Base-by-base conservation (phyloP, 2,113 vertebrate species). In the Progne subis region DNA sequence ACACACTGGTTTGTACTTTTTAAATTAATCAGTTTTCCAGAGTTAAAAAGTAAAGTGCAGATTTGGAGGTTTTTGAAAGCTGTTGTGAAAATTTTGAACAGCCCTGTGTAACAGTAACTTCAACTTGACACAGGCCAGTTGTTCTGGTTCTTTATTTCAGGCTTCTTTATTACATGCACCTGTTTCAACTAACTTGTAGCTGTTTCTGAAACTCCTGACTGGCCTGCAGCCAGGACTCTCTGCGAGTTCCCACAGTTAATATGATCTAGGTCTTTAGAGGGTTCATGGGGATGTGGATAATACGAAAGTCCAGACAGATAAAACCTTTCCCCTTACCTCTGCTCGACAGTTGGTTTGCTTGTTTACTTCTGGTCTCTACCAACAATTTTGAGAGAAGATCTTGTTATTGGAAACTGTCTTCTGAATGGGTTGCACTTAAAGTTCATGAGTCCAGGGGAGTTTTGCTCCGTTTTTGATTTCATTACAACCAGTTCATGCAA, bases 121-220 rank as follows among this genome's bases (percentile, higher is more conserved):
- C 94, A 81, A 75, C 91, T 93, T 96, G 82, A 97, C 94, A 94
- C 84, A 96, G 92, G 64, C 97, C 95, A 97, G 95, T 97, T 97
- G 96, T 96, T 96, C 90, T 95, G 57, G 71, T 94, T 94, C 95
- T 97, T 97, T 95, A 94, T 97, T 96, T 97, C 86, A 97, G 94
- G 92, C 95, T 96, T 93, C 95, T 97, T 97, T 97, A 97, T 97
- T 96, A 95, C 97, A 95, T 97, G 96, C 96, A 97, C 95, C 96
- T 97, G 97, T 97, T 97, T 95, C 95, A 97, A 96, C 95, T 95
- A 95, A 95, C 69, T 83, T 6, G 15, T 87, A 69, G 90, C 94
- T 80, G 71, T 97, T 96, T 94, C 95, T 95, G 76, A 94, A 95
- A 95, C 88, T 93, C 85, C 95, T 79, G 94, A 94, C 94, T 97